These are phyloP conservation scores for Cryptops parisi DNA, from an alignment of 2,888 invertebrate genomes.

Conservation along the genomic window DNA sequence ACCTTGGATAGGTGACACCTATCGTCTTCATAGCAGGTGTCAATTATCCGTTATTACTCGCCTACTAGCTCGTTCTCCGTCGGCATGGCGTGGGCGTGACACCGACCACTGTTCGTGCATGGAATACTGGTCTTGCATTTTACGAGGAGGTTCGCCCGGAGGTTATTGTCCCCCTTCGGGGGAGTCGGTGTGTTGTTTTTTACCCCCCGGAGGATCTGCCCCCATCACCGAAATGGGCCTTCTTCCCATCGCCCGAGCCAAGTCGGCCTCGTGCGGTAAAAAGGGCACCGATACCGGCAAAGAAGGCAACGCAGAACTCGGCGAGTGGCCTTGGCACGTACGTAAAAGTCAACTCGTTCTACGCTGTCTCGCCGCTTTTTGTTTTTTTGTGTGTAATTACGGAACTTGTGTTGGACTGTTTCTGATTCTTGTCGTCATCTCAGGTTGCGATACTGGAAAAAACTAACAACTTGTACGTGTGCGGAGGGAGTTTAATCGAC, in stretches of 20 bases:
- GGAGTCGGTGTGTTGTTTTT: constrained; percentile 32
- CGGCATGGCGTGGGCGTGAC: no score
- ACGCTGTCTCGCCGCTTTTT: background rate
- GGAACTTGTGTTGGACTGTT: constrained; percentile 11
- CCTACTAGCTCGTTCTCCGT: no score
- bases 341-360: constrained; percentile 18
- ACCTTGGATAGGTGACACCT: no score
- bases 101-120: constrained; percentile 30
- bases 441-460: constrained; percentile 34
- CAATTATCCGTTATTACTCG: no score
- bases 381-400: no score
- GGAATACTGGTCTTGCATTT: constrained; percentile 33
- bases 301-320: constrained; percentile 30
- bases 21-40: no score
- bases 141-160: constrained; percentile 30
- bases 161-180: constrained; percentile 32
- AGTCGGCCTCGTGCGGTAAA: constrained; percentile 19
- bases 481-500: constrained; percentile 32
- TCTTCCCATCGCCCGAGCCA: constrained; percentile 21
- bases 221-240: no score
- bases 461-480: constrained; percentile 32
- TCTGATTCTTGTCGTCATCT: constrained; percentile 10
- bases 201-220: constrained; percentile 26
- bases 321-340: constrained; percentile 36
- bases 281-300: constrained; percentile 25